phyloP scores from a whole-genome alignment of 2,888 invertebrate species.

The Cistogaster globosa region DNA sequence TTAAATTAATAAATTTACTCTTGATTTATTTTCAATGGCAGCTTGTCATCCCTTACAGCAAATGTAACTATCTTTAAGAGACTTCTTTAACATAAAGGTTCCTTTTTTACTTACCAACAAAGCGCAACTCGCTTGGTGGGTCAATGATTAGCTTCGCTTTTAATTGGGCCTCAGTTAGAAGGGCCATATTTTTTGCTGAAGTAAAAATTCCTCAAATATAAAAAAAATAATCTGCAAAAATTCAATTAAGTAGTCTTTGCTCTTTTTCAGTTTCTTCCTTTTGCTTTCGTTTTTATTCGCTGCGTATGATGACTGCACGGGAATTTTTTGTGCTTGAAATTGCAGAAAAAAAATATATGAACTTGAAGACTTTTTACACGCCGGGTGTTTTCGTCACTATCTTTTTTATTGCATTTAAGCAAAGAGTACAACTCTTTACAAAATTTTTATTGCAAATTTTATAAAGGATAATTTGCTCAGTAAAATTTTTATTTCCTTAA shows the following conservation, averaged over 20 bases:
- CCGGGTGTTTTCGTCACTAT: conserved; percentile 47
- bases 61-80: neutral
- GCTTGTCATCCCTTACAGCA: neutral
- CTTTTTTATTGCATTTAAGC: conserved; percentile 9
- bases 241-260: conserved; percentile 60
- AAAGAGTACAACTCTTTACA: conserved; percentile 22
- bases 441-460: conserved; percentile 46
- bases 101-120: conserved; percentile 89
- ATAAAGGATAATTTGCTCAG: conserved; percentile 43
- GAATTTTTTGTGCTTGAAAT: conserved; percentile 64
- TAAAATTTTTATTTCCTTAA: conserved; percentile 47
- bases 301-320: conserved; percentile 67
- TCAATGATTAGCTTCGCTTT: conserved; percentile 91
- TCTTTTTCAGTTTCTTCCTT: conserved; percentile 30
- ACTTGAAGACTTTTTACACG: conserved; percentile 52
- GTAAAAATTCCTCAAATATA: conserved; percentile 65
- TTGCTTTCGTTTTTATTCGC: conserved; percentile 78
- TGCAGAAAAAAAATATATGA: conserved; percentile 44
- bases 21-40: conserved; percentile 31
- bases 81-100: neutral
- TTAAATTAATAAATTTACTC: neutral
- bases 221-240: conserved; percentile 62
- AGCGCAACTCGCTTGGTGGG: conserved; percentile 94
- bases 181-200: conserved; percentile 71
- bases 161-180: conserved; percentile 84